Percentiles rank a stretch among this genome's conserved stretches.
Conservation (phyloP, 1,140 invertebrate species). For the Physella acuta region DNA sequence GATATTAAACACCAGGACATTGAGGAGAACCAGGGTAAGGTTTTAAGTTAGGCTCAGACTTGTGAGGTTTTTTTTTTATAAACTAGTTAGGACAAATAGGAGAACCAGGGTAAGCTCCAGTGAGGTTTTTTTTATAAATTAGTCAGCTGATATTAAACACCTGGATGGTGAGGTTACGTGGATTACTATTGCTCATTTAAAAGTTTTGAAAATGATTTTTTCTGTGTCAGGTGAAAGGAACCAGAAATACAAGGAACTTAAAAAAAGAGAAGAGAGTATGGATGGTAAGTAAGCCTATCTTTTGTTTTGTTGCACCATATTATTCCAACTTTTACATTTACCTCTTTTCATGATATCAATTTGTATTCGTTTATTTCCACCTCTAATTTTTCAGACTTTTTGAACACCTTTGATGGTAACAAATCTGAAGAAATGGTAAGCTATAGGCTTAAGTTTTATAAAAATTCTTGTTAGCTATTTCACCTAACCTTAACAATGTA, state of each 20-base stretch:
- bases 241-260: conserved; percentile 76
- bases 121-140: no score
- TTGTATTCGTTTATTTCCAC: neutral
- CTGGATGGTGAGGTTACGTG: no score
- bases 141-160: no score
- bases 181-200: neutral
- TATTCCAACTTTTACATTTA: no score
- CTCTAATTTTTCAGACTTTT: conserved; percentile 63
- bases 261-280: conserved; percentile 80
- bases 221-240: conserved; percentile 66
- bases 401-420: conserved; percentile 72
- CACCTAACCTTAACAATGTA: no score
- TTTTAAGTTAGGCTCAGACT: neutral
- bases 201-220: conserved; percentile 6
- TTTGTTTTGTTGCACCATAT: no score
- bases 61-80: no score
- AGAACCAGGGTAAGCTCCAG: conserved; percentile 72
- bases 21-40: conserved; percentile 73
- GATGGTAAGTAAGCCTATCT: conserved; percentile 66
- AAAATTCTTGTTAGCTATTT: no score
- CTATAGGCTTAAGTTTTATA: no score
- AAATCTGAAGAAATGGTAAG: conserved; percentile 67
- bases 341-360: no score
- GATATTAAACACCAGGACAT: conserved; percentile 78
- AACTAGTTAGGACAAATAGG: conserved; percentile 80